Evolutionary conservation across 2,888 invertebrate genomes (phyloP).

Genomic region (Lasioglossum marginatum): DNA sequence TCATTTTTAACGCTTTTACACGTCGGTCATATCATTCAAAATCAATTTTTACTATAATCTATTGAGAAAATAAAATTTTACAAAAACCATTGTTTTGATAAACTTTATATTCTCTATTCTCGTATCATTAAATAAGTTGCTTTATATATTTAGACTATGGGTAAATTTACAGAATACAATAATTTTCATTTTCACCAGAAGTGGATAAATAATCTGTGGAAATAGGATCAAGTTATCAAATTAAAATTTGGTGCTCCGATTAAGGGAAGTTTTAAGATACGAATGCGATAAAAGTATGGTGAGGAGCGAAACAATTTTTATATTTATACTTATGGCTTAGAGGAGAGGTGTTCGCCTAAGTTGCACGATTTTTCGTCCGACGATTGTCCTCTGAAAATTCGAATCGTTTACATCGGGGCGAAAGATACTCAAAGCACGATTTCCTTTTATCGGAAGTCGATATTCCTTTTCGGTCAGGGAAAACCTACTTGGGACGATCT

Average conservation of each 20-base stretch:
- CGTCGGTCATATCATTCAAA: background rate
- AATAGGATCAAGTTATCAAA: background rate
- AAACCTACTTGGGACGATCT: conserved; percentile 68
- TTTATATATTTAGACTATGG: background rate
- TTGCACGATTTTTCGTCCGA: conserved; percentile 45
- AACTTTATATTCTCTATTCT: background rate
- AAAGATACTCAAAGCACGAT: conserved; percentile 76
- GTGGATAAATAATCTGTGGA: background rate
- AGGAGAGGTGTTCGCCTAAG: conserved; percentile 39
- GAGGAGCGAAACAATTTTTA: background rate
- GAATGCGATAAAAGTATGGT: background rate
- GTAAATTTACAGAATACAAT: background rate
- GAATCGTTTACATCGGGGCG: conserved; percentile 73
- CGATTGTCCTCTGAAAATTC: conserved; percentile 60
- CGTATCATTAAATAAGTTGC: background rate
- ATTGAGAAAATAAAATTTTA: background rate
- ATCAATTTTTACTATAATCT: background rate
- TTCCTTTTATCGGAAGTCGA: conserved; percentile 79
- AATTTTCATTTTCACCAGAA: background rate
- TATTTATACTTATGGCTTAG: background rate
- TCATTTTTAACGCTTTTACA: background rate
- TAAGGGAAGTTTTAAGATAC: background rate
- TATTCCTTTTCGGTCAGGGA: conserved; percentile 73
- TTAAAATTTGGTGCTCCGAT: background rate
- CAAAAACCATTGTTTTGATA: background rate